Evolutionary conservation across 64 coral and sea anemone genomes (phyloP), one percentile per base, ranked within the genome.

Genomic region (Porites australiensis): DNA sequence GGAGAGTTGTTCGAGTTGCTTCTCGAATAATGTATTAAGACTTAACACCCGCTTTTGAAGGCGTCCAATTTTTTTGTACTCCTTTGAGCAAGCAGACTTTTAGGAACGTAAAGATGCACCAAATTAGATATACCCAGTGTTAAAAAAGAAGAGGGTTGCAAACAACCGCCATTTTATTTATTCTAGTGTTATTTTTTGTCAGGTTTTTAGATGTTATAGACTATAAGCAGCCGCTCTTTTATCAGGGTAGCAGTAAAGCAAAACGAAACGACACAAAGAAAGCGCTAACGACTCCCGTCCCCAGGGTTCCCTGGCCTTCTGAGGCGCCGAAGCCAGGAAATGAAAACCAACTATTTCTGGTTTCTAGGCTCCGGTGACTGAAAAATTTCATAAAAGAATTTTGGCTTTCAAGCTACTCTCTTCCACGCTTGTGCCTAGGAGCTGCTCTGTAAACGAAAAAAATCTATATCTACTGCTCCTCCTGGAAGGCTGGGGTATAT

Each of bases 101-200:
- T 1, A 48, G 47, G 45, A 11, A n/a, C 8, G 10, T 7, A 70
- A 70, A 70, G 44, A 37, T 81, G 57, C 5, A 58, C 8, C 62
- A 18, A 44, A 67, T 68, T 50, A 83, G 68, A 68, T 83, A 63
- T 83, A 18, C 13, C 12, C 10, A 1, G 15, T 19, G 2, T 51
- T 21, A 10, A 63, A 5, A 47, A 1, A 10, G 81, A 5, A 47
- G 0, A n/a, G 22, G 61, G 81, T 67, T 50, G 61, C 27, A 37
- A 0, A 21, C 46, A 64, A 63, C 79, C 64, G 47, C 79, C 79
- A 14, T 44, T 82, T 37, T 5, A 82, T 46, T 82, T 64, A 82
- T 64, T 13, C 8, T 57, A 77, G 75, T 57, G 2, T 16, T 48
- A 16, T 66, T 50, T 54, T 50, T 22, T 13, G 47, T 67, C 27